Base-by-base conservation (phyloP, 1,140 invertebrate genomes). In the Drosophila subpulchrella region DNA sequence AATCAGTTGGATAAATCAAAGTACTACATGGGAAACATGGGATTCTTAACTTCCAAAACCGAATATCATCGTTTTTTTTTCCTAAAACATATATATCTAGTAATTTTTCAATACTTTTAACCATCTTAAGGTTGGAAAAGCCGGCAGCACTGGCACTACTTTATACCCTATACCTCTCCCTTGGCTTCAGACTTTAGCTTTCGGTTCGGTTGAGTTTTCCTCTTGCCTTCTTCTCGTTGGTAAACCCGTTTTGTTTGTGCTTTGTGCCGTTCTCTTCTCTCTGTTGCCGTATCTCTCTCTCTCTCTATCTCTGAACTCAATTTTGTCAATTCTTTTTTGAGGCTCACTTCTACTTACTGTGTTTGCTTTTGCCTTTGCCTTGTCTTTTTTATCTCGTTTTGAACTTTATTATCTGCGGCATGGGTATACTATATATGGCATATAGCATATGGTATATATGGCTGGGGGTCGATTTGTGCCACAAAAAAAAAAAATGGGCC, bases 261-360 rank as follows among this genome's bases (percentile, higher is more conserved):
- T 73, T 50, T 61, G 59, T 63, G 42, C 48, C 76, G 39, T 54
- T 63, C 42, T 65, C 53, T 6, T 36, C 13, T 51, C 42, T 54
- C 44, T 44, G 41, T 50, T 38, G 39, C 34, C 48, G 12, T 24
- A 42, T 56, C 32, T 47, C 56, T 34, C 55, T 50, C 62, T 63
- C 32, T 42, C 6, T 41, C 42, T 42, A 6, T 50, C 36, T 61
- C 38, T 86, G 83, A 86, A 86, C 83, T 88, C 83, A 88, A 83
- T 86, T 86, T 86, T 86, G 83, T 86, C 75, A 89, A 83, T 86
- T 86, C 75, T 86, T 83, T 81, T 82, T 81, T 74, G 55, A 53
- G 60, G 66, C 72, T 70, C 55, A 65, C 79, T 84, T 84, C 74
- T 86, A 65, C 46, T 73, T 34, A 59, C 75, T 39, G 57, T 66